These are phyloP conservation scores for Petaurus breviceps DNA, from an alignment of 2,113 vertebrate species.

Conservation along the genomic window DNA sequence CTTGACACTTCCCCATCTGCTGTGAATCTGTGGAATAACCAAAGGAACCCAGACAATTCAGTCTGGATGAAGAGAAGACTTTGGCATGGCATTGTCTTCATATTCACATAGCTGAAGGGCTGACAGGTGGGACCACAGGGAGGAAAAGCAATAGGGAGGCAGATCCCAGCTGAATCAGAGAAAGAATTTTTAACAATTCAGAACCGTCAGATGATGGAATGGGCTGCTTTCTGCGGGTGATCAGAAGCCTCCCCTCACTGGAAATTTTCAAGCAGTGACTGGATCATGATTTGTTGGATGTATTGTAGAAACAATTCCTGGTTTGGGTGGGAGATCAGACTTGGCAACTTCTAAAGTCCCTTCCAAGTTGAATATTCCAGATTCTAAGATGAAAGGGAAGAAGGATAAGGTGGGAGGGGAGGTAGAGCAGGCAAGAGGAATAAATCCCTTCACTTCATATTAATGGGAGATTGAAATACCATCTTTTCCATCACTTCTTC, in stretches of 20 bases:
- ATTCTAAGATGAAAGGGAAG: neutral
- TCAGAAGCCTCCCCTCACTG: neutral
- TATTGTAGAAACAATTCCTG: neutral
- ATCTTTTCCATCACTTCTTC: neutral
- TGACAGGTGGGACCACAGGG: neutral
- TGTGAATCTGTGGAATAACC: neutral
- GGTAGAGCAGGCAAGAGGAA: neutral
- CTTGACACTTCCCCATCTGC: neutral
- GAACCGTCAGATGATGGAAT: neutral
- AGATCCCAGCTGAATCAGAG: neutral
- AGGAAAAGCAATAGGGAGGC: neutral
- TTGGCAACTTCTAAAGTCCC: neutral
- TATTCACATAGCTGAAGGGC: neutral
- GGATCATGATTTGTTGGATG: neutral
- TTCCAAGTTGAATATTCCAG: neutral
- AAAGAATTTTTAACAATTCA: neutral
- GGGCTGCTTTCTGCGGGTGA: rapidly evolving
- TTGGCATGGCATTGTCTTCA: neutral
- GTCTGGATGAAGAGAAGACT: neutral
- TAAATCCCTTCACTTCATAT: neutral
- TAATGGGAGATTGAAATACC: neutral
- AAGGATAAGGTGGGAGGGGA: neutral
- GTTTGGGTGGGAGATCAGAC: neutral
- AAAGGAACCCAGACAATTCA: neutral
- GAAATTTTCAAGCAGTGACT: neutral